A percentile compares a stretch with the other conserved stretches of the same genome.
Evolutionary conservation across 2,113 vertebrate species (phyloP).

Genomic region (Electrona antarctica): DNA sequence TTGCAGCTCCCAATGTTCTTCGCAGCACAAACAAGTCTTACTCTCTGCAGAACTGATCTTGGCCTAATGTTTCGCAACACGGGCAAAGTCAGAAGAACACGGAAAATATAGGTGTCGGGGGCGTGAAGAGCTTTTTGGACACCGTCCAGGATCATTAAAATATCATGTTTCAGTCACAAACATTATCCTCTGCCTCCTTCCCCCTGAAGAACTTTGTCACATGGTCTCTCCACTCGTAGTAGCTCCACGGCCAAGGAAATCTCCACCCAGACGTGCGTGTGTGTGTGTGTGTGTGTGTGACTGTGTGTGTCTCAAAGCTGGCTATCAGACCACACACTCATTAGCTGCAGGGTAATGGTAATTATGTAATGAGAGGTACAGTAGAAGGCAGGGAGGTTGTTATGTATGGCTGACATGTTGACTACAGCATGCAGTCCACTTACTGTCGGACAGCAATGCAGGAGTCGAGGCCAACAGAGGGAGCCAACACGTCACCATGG

Average conservation of each 20-base stretch:
- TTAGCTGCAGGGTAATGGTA: slow-evolving; percentile 56
- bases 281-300: slow-evolving; percentile 9
- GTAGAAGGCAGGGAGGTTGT: slow-evolving; percentile 22
- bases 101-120: slow-evolving; percentile 39
- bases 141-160: slow-evolving; percentile 68
- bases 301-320: slow-evolving; percentile 38
- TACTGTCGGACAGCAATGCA: background rate
- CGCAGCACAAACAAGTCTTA: slow-evolving; percentile 52
- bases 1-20: slow-evolving; percentile 49
- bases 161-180: slow-evolving; percentile 69
- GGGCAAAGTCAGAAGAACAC: background rate
- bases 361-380: slow-evolving; percentile 67
- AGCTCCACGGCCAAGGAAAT: slow-evolving; percentile 52
- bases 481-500: slow-evolving; percentile 26
- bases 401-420: slow-evolving; percentile 35
- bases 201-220: slow-evolving; percentile 42
- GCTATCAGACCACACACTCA: slow-evolving; percentile 68
- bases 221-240: slow-evolving; percentile 43
- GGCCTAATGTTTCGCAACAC: slow-evolving; percentile 57
- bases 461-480: slow-evolving; percentile 42
- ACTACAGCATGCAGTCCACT: slow-evolving; percentile 9
- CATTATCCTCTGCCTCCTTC: slow-evolving; percentile 36
- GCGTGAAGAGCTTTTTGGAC: slow-evolving; percentile 47
- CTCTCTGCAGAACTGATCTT: slow-evolving; percentile 40
- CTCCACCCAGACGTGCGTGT: slow-evolving; percentile 40